A percentile compares a stretch with the other conserved stretches of the same genome.
Evolutionary conservation across 2,113 vertebrate species (phyloP).

Genomic region (Felis chaus): DNA sequence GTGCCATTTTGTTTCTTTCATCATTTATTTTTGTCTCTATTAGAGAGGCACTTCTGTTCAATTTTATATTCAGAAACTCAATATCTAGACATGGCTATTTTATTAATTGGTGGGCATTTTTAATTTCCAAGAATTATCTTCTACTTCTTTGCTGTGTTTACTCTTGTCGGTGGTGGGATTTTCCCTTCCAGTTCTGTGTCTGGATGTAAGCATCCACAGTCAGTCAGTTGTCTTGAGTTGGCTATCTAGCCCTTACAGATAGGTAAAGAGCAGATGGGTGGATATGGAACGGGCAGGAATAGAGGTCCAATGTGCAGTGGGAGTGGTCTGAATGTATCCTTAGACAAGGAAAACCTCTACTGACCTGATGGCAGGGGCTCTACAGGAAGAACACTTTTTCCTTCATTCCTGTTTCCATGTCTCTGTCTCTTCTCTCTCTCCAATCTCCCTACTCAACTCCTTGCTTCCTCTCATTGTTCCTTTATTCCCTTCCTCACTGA

Average conservation of each 20-base stretch:
- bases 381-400: not conserved
- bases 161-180: not conserved
- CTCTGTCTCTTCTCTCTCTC: not conserved
- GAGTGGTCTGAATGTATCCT: not conserved
- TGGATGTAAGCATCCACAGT: not conserved
- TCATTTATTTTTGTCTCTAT: not conserved
- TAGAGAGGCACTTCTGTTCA: not conserved
- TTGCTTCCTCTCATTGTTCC: not conserved
- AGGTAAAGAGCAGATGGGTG: not conserved
- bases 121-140: not conserved
- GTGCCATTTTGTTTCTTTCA: not conserved
- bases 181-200: not conserved
- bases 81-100: not conserved
- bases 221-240: not conserved
- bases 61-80: not conserved
- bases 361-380: not conserved
- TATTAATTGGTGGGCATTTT: not conserved
- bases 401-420: not conserved
- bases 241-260: not conserved
- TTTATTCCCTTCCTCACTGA: not conserved
- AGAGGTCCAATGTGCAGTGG: not conserved
- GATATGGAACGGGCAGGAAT: not conserved
- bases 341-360: too few relatives aligned
- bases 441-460: not conserved
- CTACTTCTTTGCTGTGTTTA: not conserved